Percentiles rank a stretch among this genome's conserved stretches.
Evolutionary conservation across 2,113 vertebrate genomes (phyloP).

Genomic region (Polypterus bichir): DNA sequence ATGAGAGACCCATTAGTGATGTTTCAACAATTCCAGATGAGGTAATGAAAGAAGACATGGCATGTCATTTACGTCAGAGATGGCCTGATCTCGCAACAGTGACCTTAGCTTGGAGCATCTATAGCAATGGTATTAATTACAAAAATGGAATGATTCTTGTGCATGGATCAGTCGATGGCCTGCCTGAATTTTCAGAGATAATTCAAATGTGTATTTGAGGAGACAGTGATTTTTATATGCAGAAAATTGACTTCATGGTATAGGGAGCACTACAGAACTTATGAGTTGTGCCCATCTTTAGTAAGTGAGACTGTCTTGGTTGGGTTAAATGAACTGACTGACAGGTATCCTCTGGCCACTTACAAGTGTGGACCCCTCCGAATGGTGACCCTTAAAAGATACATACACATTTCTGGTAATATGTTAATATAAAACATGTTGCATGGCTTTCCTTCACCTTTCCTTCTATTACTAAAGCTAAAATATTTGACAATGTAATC

Average conservation of each 20-base stretch:
- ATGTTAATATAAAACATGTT: too few relatives aligned
- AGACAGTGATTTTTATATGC: slow-evolving; percentile 12
- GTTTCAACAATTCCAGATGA: slow-evolving; percentile 17
- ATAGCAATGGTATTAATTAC: slow-evolving; percentile 16
- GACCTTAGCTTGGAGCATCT: slow-evolving; percentile 11
- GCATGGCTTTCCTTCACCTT: too few relatives aligned
- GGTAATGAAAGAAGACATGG: slow-evolving; percentile 14
- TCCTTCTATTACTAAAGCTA: too few relatives aligned
- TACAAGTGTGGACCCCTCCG: too few relatives aligned
- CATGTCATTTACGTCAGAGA: slow-evolving; percentile 5
- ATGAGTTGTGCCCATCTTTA: slow-evolving; percentile 6
- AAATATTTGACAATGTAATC: too few relatives aligned
- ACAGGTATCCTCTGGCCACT: too few relatives aligned
- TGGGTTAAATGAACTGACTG: background rate
- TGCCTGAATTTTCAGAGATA: slow-evolving; percentile 19
- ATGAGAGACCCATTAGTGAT: slow-evolving; percentile 1
- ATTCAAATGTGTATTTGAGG: slow-evolving; percentile 19
- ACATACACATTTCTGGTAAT: too few relatives aligned
- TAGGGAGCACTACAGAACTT: slow-evolving; percentile 16
- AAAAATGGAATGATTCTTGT: slow-evolving; percentile 16
- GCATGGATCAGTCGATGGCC: slow-evolving; percentile 8
- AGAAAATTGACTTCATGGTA: slow-evolving; percentile 18
- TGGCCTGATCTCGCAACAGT: slow-evolving; percentile 16
- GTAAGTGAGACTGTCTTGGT: slow-evolving; percentile 12
- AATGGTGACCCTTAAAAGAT: too few relatives aligned